Evolutionary conservation across 1,140 invertebrate species (phyloP), one percentile per base, ranked within the genome.

Genomic region (Eulimnadia texana): DNA sequence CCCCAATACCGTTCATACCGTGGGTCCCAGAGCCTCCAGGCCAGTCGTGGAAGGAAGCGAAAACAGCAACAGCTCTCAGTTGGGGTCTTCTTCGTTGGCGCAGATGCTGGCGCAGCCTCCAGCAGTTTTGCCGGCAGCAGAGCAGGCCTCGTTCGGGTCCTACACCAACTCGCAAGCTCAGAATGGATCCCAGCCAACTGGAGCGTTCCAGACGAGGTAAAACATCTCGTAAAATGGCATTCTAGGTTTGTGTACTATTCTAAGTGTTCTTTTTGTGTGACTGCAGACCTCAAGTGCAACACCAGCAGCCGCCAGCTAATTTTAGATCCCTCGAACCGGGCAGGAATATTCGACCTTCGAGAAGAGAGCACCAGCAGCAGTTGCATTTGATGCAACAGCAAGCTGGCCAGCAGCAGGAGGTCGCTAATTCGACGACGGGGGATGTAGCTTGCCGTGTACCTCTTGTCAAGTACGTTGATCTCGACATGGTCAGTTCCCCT

Each of bases 401-500:
- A n/a, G 51, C 50, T 53, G 25, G 6, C 16, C 33, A 42, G 33
- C 33, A 42, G 16, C 33, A 42, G 16, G 33, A 42, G 33, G 33
- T 6, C 6, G 6, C 33, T 16, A 42, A 42, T 42, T 42, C 33
- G 6, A 9, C 33, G 16, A 16, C 33, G 33, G 33, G 33, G 16
- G 33, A 42, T 16, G 6, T 42, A 16, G 33, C 60, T 0, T 61
- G 49, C 29, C 9, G 60, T 16, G 60, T 61, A 6, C 60, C 60
- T 9, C 53, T 61, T 28, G 60, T 61, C 60, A 61, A 61, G n/a
- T 61, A 61, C 50, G 60, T 61, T 9, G 60, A 61, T 61, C n/a
- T 61, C 50, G 60, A 61, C 42, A 61, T 61, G 60, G 60, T 61
- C 10, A 61, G 60, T 51, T 52, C 49, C 6, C 60, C 60, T 6